These are phyloP conservation scores for Vimba vimba DNA, from an alignment of 2,113 vertebrate genomes.

Conservation along the genomic window DNA sequence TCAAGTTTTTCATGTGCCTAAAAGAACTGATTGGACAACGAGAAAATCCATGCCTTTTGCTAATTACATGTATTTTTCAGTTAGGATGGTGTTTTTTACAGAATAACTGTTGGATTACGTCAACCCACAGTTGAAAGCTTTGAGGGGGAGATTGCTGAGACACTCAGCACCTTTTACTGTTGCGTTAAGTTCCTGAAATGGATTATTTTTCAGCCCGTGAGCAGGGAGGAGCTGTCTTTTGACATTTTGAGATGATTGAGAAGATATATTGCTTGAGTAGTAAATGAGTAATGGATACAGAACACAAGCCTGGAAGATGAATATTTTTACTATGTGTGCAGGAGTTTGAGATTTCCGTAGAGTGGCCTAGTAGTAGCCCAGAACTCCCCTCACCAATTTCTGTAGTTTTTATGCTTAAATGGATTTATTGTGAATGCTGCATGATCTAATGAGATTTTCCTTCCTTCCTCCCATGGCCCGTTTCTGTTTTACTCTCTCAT, in stretches of 20 bases:
- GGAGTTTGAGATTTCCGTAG: conserved; percentile 21
- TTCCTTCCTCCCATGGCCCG: conserved; percentile 62
- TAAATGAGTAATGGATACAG: conserved; percentile 14
- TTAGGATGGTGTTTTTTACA: neutral
- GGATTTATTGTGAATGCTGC: conserved; percentile 67
- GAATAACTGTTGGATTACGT: neutral
- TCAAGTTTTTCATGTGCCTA: conserved; percentile 31
- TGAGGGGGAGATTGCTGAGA: neutral
- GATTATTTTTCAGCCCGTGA: conserved; percentile 18
- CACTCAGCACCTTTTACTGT: conserved; percentile 4
- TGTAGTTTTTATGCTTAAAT: conserved; percentile 71
- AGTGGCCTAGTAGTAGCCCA: conserved; percentile 59
- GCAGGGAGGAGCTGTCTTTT: conserved; percentile 34
- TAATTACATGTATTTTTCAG: neutral
- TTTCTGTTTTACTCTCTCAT: conserved; percentile 62
- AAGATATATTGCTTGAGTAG: conserved; percentile 28
- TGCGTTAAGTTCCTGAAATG: neutral
- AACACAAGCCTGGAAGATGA: conserved; percentile 14
- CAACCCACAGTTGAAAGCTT: conserved; percentile 17
- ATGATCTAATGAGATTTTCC: conserved; percentile 66
- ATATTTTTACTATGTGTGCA: neutral
- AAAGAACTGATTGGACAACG: conserved; percentile 36
- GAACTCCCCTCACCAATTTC: conserved; percentile 51
- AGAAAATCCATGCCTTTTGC: neutral
- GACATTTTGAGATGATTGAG: conserved; percentile 46